A percentile compares a stretch with the other conserved stretches of the same genome.
Conservation (phyloP, 2,113 vertebrate genomes). For the Oenanthe melanoleuca region DNA sequence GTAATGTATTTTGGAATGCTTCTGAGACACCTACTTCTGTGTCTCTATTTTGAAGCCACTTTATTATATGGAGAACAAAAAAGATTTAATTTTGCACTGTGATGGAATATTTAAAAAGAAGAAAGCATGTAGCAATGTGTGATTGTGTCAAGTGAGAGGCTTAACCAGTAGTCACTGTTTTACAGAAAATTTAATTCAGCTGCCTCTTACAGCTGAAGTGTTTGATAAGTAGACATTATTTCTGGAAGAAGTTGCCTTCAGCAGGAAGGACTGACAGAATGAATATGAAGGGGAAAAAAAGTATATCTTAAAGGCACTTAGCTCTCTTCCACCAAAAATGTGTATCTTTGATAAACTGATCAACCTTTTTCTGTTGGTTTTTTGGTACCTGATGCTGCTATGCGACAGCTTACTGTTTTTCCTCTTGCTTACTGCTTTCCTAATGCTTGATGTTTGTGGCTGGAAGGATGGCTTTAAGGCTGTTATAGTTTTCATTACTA, state of each 20-base stretch:
- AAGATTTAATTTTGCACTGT: neutral
- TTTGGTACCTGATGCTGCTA: neutral
- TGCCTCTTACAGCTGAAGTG: neutral
- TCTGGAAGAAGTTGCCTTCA: neutral
- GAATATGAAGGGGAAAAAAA: neutral
- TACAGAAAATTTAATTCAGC: neutral
- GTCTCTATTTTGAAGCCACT: neutral
- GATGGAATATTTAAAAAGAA: neutral
- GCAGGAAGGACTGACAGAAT: neutral
- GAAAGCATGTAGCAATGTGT: neutral
- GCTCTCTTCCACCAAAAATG: neutral
- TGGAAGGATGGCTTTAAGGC: neutral
- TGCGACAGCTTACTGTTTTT: neutral
- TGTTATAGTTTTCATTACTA: neutral
- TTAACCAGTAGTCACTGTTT: neutral
- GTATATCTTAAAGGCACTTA: neutral
- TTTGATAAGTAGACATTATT: neutral
- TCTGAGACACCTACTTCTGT: neutral
- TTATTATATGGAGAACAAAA: neutral
- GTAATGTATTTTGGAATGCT: slow-evolving; percentile 61
- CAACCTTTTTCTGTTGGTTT: neutral
- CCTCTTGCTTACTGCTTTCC: neutral
- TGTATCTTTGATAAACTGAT: neutral
- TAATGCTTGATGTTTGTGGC: neutral
- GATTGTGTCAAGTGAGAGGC: neutral